These are phyloP conservation scores for Caenorhabditis sp. DNA, from an alignment of 2,888 invertebrate genomes.

Conservation along the genomic window DNA sequence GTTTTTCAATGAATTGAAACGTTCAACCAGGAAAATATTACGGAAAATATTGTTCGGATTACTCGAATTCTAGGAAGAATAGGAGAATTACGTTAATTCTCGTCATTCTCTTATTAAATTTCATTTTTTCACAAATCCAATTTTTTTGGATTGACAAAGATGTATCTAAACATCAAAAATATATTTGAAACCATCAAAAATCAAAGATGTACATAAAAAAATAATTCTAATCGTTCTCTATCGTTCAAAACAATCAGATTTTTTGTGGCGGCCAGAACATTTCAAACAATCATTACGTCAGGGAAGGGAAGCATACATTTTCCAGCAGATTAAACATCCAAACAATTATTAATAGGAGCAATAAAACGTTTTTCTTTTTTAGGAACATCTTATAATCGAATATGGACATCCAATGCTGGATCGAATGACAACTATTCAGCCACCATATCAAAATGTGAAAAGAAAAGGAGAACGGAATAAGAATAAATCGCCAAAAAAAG, in stretches of 20 bases:
- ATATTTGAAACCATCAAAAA: too few species aligned
- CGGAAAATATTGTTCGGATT: too few species aligned
- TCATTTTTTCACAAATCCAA: too few species aligned
- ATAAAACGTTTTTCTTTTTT: not conserved
- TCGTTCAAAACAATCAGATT: not conserved
- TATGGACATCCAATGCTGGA: slow-evolving; percentile 23
- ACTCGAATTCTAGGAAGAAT: too few species aligned
- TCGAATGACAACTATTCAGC: slow-evolving; percentile 6
- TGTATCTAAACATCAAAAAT: too few species aligned
- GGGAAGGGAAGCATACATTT: slow-evolving; percentile 6
- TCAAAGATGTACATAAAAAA: too few species aligned
- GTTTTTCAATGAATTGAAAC: too few species aligned
- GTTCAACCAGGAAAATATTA: too few species aligned
- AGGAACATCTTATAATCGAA: slow-evolving; percentile 29
- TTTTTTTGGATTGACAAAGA: too few species aligned
- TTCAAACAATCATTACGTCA: not conserved
- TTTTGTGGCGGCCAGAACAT: not conserved
- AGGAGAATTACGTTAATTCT: too few species aligned
- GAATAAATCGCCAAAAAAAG: slow-evolving; percentile 41
- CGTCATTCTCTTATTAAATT: too few species aligned
- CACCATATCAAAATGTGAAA: slow-evolving; percentile 17
- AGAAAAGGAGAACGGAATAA: slow-evolving; percentile 29
- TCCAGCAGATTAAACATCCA: slow-evolving; percentile 11
- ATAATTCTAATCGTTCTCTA: slow-evolving; percentile 2
- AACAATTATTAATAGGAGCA: too few species aligned